These are phyloP conservation scores for Adineta ricciae DNA, from an alignment of 2,888 invertebrate species.

Conservation along the genomic window DNA sequence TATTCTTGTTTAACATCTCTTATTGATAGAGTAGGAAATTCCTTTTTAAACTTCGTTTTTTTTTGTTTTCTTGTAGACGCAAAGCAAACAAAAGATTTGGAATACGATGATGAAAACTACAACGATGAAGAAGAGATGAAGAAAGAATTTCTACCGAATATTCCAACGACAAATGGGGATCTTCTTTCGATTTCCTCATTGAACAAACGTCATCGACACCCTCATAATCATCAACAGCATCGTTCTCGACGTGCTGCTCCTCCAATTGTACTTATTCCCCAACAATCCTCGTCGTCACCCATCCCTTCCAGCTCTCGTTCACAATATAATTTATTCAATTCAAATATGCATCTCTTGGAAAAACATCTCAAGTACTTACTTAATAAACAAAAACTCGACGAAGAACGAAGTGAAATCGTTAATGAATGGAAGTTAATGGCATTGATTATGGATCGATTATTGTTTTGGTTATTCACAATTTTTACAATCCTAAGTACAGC, in stretches of 20 bases:
- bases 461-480: constrained; percentile 48
- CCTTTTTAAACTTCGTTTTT: no score
- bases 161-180: neutral
- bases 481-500: constrained; percentile 44
- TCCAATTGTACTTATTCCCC: neutral
- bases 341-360: constrained; percentile 2
- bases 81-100: neutral
- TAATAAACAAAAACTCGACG: constrained; percentile 7
- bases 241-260: neutral
- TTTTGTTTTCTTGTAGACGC: no score
- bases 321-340: neutral
- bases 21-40: no score
- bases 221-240: neutral
- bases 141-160: neutral
- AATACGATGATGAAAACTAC: neutral
- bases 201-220: neutral
- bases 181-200: neutral
- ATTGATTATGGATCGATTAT: constrained; percentile 45
- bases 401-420: constrained; percentile 35
- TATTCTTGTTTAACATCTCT: no score
- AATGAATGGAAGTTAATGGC: constrained; percentile 49
- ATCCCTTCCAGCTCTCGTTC: neutral
- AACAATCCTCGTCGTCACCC: neutral
- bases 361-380: neutral
- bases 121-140: neutral